Conservation (phyloP, 2,797 vertebrate species). For the Gymnoscopelus microlampas region DNA sequence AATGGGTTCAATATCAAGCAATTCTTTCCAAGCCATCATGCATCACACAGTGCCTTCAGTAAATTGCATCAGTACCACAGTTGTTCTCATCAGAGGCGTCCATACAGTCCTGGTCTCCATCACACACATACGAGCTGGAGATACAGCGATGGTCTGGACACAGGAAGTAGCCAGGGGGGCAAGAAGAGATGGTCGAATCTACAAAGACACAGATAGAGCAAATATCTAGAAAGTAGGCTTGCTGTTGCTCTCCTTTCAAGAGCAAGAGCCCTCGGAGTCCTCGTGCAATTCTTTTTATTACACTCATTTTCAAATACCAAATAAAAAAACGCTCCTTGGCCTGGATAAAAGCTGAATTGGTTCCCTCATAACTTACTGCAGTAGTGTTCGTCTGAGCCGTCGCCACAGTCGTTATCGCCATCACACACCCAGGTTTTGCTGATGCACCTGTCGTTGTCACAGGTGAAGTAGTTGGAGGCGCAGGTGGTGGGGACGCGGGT, state of each 20-base stretch:
- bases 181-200: conserved; percentile 86
- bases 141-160: conserved; percentile 94
- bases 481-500: conserved; percentile 83
- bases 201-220: conserved; percentile 28
- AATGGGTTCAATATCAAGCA: too few species aligned
- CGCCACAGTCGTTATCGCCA: conserved; percentile 92
- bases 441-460: conserved; percentile 86
- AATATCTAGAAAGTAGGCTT: conserved; percentile 3
- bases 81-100: conserved; percentile 91
- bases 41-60: background rate
- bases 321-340: too few species aligned
- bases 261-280: too few species aligned
- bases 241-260: too few species aligned
- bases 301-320: too few species aligned
- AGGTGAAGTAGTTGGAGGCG: conserved; percentile 77
- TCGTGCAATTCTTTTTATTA: too few species aligned
- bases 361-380: conserved; percentile 84
- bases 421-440: conserved; percentile 88
- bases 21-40: background rate
- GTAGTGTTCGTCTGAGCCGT: conserved; percentile 92
- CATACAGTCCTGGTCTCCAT: conserved; percentile 91
- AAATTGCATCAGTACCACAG: conserved; percentile 80
- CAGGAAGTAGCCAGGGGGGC: conserved; percentile 85
- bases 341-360: too few species aligned
- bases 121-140: conserved; percentile 83